phyloP scores from a whole-genome alignment of 2,888 invertebrate species.

The Drosophila mettleri region DNA sequence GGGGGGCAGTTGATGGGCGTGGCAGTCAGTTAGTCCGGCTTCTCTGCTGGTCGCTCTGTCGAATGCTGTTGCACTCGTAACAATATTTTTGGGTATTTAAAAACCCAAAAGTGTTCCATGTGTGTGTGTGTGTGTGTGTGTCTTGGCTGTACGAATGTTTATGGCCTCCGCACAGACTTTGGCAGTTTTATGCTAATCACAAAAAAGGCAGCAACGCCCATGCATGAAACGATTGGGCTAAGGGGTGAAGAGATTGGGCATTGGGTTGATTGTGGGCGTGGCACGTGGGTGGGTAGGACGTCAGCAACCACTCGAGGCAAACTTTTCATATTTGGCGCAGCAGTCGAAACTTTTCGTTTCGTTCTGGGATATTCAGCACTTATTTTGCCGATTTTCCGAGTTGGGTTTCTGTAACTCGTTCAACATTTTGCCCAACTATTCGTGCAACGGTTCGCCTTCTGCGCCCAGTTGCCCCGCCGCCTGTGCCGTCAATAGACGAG shows the following conservation, averaged over 20 bases:
- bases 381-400: constrained; percentile 49
- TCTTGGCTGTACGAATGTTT: constrained; percentile 56
- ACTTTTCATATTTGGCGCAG: constrained; percentile 73
- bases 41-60: constrained; percentile 21
- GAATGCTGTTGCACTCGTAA: constrained; percentile 54
- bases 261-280: constrained; percentile 5
- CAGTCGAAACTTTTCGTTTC: constrained; percentile 56
- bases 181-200: constrained; percentile 79
- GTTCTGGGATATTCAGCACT: constrained; percentile 50
- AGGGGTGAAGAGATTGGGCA: not conserved
- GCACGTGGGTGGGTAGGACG: not conserved
- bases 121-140: constrained; percentile 37
- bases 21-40: constrained; percentile 20
- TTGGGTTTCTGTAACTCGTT: constrained; percentile 66
- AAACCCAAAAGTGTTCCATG: constrained; percentile 51
- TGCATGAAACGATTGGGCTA: not conserved
- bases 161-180: constrained; percentile 69
- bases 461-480: not conserved
- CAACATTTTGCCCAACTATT: constrained; percentile 74
- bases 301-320: constrained; percentile 47
- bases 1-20: not conserved
- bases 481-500: constrained; percentile 37
- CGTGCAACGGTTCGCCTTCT: constrained; percentile 50
- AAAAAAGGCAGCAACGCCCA: constrained; percentile 56
- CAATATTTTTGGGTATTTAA: constrained; percentile 74